Conservation (phyloP, 2,888 invertebrate species). For the Acronicta aceris region DNA sequence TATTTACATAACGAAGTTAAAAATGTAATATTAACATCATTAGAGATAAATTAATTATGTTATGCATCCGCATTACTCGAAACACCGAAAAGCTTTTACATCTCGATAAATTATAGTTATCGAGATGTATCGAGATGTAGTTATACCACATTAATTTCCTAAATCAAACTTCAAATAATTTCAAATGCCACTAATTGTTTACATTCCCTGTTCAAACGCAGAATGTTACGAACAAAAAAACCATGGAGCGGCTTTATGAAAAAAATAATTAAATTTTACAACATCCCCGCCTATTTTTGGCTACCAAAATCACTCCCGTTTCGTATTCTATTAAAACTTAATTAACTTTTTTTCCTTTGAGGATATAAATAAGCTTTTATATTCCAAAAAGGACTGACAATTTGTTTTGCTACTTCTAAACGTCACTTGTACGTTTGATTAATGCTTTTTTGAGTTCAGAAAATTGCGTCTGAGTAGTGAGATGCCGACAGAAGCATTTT, state of each 20-base stretch:
- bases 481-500: slow-evolving; percentile 68
- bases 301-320: slow-evolving; percentile 88
- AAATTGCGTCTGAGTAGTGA: slow-evolving; percentile 79
- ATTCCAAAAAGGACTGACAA: slow-evolving; percentile 79
- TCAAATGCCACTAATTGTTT: slow-evolving; percentile 74
- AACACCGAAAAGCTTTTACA: slow-evolving; percentile 37
- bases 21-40: slow-evolving; percentile 19
- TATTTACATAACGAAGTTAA: slow-evolving; percentile 14
- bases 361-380: slow-evolving; percentile 80
- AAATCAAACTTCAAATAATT: slow-evolving; percentile 44
- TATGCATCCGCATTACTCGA: slow-evolving; percentile 10
- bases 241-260: slow-evolving; percentile 73
- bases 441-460: slow-evolving; percentile 82
- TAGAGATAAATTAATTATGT: slow-evolving; percentile 21
- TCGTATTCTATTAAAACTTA: slow-evolving; percentile 89
- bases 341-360: slow-evolving; percentile 86
- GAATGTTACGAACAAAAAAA: slow-evolving; percentile 67
- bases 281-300: slow-evolving; percentile 89
- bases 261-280: slow-evolving; percentile 88
- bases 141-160: slow-evolving; percentile 51
- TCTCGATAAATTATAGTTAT: slow-evolving; percentile 54
- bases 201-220: slow-evolving; percentile 79
- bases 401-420: slow-evolving; percentile 89
- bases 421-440: slow-evolving; percentile 87
- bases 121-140: too few relatives aligned